Evolutionary conservation across 2,888 invertebrate species (phyloP), one percentile per base, ranked within the genome.

Genomic region (Agriotes lineatus): DNA sequence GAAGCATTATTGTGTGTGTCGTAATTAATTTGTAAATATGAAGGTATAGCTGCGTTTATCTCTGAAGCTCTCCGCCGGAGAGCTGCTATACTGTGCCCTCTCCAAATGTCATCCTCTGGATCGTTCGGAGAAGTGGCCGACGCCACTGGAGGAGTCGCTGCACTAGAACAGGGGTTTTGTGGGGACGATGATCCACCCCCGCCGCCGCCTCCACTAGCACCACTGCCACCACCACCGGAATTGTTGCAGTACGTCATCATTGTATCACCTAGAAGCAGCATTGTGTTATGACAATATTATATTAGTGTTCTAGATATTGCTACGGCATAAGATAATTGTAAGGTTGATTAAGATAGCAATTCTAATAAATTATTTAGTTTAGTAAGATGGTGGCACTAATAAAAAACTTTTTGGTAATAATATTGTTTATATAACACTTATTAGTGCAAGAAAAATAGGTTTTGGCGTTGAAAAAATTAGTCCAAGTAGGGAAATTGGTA

Each of bases 21-120:
- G 85, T 91, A 92, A 86, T 90, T 91, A 82, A 91, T 90, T 83
- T 91, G 91, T 78, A 91, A 86, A 83, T 92, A 92, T 57, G 91
- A 90, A 72, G 91, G 91, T 78, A 91, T 91, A 80, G 91, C 89
- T 62, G 91, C 91, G 66, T 90, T 90, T 72, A 91, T 86, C 83
- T 93, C 93, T 57, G 93, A 93, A 19, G 94, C 94, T 72, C 93
- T 90, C 77, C 93, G 90, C 77, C 94, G 88, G 61, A 94, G 87
- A 77, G 93, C 93, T 57, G 93, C 93, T 87, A 94, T 93, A 86
- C 93, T 93, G 84, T 92, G 93, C 52, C 93, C 94, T 81, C 94
- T 90, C 93, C 94, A 93, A 66, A 92, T 90, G 77, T 93, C 91
- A 73, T 92, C 91, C 74, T 93, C 93, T 69, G 82, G 75, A 66